A percentile compares a stretch with the other conserved stretches of the same genome.
Evolutionary conservation across 2,797 vertebrate genomes (phyloP).

Genomic region (Petrocephalus sullivani): DNA sequence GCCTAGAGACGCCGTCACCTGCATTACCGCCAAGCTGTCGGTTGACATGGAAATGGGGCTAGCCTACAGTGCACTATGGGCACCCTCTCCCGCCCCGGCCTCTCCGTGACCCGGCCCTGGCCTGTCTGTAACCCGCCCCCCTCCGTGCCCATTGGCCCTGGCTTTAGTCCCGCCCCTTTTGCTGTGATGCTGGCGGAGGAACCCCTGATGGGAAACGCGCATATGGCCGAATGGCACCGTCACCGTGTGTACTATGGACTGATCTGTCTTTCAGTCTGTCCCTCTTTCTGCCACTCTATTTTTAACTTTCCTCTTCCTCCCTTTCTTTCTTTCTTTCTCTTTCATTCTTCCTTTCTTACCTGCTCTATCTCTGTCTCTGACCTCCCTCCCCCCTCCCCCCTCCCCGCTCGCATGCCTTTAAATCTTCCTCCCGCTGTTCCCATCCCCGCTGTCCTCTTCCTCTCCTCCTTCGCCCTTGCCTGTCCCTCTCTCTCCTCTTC

Average conservation of each 20-base stretch:
- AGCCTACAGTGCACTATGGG: neutral
- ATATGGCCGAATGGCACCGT: conserved; percentile 44
- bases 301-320: conserved; percentile 22
- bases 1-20: neutral
- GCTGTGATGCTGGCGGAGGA: conserved; percentile 28
- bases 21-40: neutral
- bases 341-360: conserved; percentile 1
- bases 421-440: conserved; percentile 29
- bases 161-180: neutral
- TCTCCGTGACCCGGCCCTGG: neutral
- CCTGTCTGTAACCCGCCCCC: neutral
- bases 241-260: conserved; percentile 55
- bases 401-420: conserved; percentile 21
- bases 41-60: neutral
- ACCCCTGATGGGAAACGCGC: conserved; percentile 28
- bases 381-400: conserved; percentile 34
- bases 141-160: neutral
- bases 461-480: conserved; percentile 12
- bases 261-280: conserved; percentile 54
- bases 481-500: conserved; percentile 41
- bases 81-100: neutral
- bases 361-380: conserved; percentile 45
- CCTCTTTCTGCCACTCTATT: conserved; percentile 31
- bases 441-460: conserved; percentile 35
- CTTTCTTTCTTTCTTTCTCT: conserved; percentile 35